Percentiles rank a stretch among this genome's conserved stretches.
Evolutionary conservation across 2,113 vertebrate genomes (phyloP).

Genomic region (Trematocara macrostoma): DNA sequence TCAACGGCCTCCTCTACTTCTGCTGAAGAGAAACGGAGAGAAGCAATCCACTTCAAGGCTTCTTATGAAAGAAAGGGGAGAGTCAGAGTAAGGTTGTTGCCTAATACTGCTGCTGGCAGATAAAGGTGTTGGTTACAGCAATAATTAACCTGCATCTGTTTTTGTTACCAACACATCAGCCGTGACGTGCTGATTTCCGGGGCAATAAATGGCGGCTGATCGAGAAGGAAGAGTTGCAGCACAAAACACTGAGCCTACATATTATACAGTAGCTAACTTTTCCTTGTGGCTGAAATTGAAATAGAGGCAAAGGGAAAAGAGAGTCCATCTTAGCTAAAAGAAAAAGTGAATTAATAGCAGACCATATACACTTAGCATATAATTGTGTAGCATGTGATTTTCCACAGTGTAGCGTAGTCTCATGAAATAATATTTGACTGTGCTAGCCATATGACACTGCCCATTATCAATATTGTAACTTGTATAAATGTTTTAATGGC

Average conservation of each 20-base stretch:
- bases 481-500: not conserved
- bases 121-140: constrained; percentile 22
- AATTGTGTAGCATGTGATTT: not conserved
- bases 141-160: constrained; percentile 2
- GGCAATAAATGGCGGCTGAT: not conserved
- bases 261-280: not conserved
- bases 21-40: not conserved
- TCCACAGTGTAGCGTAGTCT: not conserved
- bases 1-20: constrained; percentile 26
- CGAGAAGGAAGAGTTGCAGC: not conserved
- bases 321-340: not conserved
- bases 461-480: not conserved
- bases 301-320: not conserved
- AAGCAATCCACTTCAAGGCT: constrained; percentile 42
- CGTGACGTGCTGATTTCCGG: constrained; percentile 6
- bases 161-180: constrained; percentile 16
- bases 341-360: not conserved
- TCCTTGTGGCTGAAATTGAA: not conserved
- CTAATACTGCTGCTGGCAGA: constrained; percentile 27
- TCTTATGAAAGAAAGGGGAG: not conserved
- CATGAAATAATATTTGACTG: not conserved
- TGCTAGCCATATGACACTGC: not conserved
- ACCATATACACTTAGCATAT: not conserved
- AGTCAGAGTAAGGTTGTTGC: not conserved
- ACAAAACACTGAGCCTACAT: not conserved